Evolutionary conservation across 2,113 vertebrate genomes (phyloP).

Genomic region (Haemorhous mexicanus): DNA sequence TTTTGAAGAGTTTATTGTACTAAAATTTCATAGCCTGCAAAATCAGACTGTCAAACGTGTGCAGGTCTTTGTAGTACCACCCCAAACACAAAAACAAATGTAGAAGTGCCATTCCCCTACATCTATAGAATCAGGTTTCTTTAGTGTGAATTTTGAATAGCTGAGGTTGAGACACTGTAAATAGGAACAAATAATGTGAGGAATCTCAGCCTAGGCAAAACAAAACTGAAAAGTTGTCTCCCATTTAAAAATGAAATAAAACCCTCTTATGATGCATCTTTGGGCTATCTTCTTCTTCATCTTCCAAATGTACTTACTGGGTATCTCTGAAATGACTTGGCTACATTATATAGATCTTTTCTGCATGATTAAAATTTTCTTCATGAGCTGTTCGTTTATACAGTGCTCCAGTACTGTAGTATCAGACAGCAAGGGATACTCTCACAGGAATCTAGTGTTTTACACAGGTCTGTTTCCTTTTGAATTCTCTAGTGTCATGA

Average conservation of each 20-base stretch:
- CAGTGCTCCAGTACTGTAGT: not conserved
- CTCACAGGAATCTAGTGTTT: not conserved
- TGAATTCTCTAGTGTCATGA: not conserved
- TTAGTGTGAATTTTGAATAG: not conserved
- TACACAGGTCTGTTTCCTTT: not conserved
- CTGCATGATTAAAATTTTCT: not conserved
- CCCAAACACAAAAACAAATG: not conserved
- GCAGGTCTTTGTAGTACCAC: not conserved
- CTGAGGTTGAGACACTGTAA: not conserved
- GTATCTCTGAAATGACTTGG: not conserved
- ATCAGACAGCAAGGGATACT: not conserved
- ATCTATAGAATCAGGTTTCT: not conserved
- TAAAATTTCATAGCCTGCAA: not conserved
- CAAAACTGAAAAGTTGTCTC: not conserved
- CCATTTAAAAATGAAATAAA: not conserved
- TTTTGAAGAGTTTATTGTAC: not conserved
- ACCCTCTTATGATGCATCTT: not conserved
- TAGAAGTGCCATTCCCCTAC: not conserved
- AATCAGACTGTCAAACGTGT: rapidly evolving
- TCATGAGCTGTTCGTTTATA: not conserved
- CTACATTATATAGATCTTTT: not conserved
- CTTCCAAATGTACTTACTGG: not conserved
- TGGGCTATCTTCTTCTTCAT: not conserved
- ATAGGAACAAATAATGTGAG: not conserved
- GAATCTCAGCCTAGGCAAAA: not conserved